phyloP scores from a whole-genome alignment of 23 tunicate genomes.

The Trididemnum clinides region DNA sequence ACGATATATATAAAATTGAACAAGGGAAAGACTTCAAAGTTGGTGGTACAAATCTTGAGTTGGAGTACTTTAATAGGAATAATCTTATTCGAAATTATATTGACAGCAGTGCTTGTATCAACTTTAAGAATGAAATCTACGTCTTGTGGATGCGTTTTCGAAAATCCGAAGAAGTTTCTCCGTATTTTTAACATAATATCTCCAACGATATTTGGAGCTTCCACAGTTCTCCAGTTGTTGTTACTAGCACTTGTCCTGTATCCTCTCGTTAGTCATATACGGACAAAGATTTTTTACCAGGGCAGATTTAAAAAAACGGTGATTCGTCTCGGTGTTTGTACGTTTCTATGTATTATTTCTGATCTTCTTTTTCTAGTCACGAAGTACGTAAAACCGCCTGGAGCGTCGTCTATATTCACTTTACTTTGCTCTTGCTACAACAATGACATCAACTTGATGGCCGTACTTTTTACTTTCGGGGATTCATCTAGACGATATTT shows the following conservation, averaged over 20 bases:
- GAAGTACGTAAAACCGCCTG: constrained; percentile 8
- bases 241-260: constrained; percentile 6
- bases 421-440: constrained; percentile 3
- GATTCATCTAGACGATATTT: background rate
- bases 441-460: background rate
- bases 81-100: background rate
- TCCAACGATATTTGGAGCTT: background rate
- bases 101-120: background rate
- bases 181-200: background rate
- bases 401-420: background rate
- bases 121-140: background rate
- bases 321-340: constrained; percentile 1
- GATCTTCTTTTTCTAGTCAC: background rate
- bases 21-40: background rate
- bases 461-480: constrained; percentile 3
- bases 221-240: background rate
- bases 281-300: background rate
- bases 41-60: background rate
- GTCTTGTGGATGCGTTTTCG: background rate
- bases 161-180: background rate
- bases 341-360: background rate
- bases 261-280: background rate
- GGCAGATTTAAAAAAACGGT: background rate
- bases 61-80: background rate
- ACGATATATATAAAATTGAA: background rate